Conservation (phyloP, 2,797 vertebrate genomes). For the Chaetophractus vellerosus region DNA sequence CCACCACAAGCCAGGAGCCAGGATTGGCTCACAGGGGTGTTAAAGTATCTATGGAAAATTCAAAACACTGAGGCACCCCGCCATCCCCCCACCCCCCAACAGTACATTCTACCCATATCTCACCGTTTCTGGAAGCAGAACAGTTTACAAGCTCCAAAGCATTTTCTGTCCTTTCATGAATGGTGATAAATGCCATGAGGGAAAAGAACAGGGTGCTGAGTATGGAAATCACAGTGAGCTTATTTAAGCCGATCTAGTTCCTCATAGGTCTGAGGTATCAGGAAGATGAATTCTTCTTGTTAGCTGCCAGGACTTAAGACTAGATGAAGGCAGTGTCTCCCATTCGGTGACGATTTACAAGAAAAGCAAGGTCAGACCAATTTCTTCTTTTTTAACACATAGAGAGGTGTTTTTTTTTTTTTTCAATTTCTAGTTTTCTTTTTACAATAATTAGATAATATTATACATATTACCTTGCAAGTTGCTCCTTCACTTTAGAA, state of each 20-base stretch:
- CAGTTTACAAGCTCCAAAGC: neutral
- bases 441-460: too few relatives aligned
- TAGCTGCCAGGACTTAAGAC: neutral
- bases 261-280: neutral
- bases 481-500: too few relatives aligned
- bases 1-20: neutral
- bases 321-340: neutral
- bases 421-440: too few relatives aligned
- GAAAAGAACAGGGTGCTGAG: neutral
- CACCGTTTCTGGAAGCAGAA: neutral
- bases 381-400: neutral
- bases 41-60: neutral
- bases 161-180: neutral
- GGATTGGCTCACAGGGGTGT: neutral
- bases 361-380: constrained; percentile 23
- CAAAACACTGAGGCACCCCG: neutral
- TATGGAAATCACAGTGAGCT: neutral
- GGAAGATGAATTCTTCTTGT: neutral
- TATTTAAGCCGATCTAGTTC: neutral
- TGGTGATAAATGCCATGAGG: neutral
- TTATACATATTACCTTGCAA: too few relatives aligned
- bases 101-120: neutral
- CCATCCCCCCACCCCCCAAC: too few relatives aligned
- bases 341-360: neutral
- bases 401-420: neutral